Percentiles rank a stretch among this genome's conserved stretches.
phyloP scores from a whole-genome alignment of 2,113 vertebrate genomes.

The Sterna hirundo region DNA sequence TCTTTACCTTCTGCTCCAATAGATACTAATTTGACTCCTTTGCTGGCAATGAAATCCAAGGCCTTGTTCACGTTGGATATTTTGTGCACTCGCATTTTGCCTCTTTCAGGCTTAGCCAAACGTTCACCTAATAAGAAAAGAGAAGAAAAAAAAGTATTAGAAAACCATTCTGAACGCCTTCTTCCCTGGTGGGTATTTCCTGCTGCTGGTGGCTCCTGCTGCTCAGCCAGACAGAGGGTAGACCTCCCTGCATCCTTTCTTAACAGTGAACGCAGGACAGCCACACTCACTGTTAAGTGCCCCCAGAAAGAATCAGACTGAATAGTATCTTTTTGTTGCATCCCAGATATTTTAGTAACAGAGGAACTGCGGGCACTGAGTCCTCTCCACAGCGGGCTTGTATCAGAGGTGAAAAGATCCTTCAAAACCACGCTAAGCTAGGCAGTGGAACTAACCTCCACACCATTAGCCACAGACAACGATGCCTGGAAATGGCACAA shows the following conservation, averaged over 20 bases:
- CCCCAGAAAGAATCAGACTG: background rate
- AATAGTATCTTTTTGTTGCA: background rate
- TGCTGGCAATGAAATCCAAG: slow-evolving; percentile 93
- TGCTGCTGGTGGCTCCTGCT: background rate
- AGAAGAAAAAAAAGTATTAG: background rate
- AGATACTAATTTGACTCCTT: slow-evolving; percentile 97
- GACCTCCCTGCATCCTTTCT: background rate
- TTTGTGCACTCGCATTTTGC: slow-evolving; percentile 98
- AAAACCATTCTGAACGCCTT: background rate
- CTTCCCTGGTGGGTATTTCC: background rate
- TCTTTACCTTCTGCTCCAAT: slow-evolving; percentile 95
- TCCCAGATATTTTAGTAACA: background rate
- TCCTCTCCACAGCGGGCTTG: background rate
- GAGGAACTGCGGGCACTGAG: background rate
- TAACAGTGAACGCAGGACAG: background rate
- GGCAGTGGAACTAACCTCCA: background rate
- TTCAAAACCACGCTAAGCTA: background rate
- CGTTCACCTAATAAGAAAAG: slow-evolving; percentile 84
- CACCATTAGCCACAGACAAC: background rate
- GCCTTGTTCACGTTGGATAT: slow-evolving; percentile 99
- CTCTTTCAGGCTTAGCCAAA: slow-evolving; percentile 95
- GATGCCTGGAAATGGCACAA: background rate
- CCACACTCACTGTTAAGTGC: background rate
- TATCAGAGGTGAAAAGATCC: background rate
- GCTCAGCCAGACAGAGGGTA: background rate